These are phyloP conservation scores for Gnathonemus echidnorhynchus DNA, from an alignment of 2,113 vertebrate species.

Conservation along the genomic window DNA sequence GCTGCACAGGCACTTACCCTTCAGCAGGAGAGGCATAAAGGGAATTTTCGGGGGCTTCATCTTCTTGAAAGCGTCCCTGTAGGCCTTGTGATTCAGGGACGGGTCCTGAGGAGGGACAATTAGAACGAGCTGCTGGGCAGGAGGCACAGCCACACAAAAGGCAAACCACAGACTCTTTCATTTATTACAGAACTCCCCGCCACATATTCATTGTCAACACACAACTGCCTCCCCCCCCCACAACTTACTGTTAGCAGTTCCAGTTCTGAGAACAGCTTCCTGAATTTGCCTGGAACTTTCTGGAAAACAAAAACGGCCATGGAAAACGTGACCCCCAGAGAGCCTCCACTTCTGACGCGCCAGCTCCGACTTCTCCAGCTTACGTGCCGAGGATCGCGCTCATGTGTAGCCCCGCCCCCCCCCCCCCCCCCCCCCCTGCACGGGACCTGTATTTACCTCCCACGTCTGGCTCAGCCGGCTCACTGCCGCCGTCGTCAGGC, in stretches of 20 bases:
- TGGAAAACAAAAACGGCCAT: conserved; percentile 35
- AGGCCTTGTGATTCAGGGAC: conserved; percentile 97
- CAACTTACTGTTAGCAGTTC: conserved; percentile 86
- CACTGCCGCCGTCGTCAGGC: conserved; percentile 88
- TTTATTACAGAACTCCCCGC: neutral
- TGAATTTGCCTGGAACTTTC: conserved; percentile 98
- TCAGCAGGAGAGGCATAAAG: conserved; percentile 94
- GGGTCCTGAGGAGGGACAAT: conserved; percentile 72
- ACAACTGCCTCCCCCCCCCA: neutral
- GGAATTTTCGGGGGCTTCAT: conserved; percentile 98
- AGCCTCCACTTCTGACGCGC: neutral
- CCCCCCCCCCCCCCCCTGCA: fast-evolving
- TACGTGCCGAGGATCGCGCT: neutral
- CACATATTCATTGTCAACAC: neutral
- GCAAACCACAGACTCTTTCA: neutral
- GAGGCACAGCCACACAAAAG: neutral
- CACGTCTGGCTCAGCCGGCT: conserved; percentile 89
- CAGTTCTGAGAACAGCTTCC: conserved; percentile 91
- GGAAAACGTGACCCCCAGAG: neutral
- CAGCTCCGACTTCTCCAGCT: neutral
- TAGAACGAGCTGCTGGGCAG: neutral
- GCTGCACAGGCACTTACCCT: conserved; percentile 64
- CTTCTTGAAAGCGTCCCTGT: conserved; percentile 92
- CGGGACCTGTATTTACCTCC: conserved; percentile 66
- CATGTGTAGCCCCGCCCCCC: neutral